phyloP scores from a whole-genome alignment of 2,113 vertebrate genomes.

The Chloroceryle aenea region DNA sequence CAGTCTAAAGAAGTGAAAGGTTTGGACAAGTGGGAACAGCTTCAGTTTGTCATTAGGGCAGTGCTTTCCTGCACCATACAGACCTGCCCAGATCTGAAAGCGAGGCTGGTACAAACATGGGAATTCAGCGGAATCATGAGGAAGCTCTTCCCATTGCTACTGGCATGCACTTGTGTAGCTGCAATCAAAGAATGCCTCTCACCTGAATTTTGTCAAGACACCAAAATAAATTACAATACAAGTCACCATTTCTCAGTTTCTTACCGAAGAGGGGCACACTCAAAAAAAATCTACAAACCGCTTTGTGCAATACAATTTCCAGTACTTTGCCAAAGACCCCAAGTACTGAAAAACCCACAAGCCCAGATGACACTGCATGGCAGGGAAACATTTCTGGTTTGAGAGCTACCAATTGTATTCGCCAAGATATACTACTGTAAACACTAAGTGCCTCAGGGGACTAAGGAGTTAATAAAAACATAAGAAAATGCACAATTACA shows the following conservation, averaged over 20 bases:
- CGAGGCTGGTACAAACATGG: neutral
- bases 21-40: neutral
- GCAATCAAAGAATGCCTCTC: neutral
- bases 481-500: neutral
- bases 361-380: accelerated
- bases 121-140: neutral
- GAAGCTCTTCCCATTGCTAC: neutral
- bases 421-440: neutral
- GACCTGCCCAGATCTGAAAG: neutral
- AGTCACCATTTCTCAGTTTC: neutral
- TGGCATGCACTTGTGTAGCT: accelerated
- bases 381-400: neutral
- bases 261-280: neutral
- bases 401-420: neutral
- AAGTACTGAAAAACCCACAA: neutral
- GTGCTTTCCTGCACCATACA: neutral
- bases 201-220: neutral
- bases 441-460: neutral
- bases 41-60: neutral
- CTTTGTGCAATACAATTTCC: neutral
- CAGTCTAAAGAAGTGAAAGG: neutral
- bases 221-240: neutral
- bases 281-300: neutral
- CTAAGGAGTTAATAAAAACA: conserved; percentile 44
- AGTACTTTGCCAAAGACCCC: neutral